Base-by-base conservation (phyloP, 92 coral and sea anemone genomes). In the Epizoanthus illoricatus region DNA sequence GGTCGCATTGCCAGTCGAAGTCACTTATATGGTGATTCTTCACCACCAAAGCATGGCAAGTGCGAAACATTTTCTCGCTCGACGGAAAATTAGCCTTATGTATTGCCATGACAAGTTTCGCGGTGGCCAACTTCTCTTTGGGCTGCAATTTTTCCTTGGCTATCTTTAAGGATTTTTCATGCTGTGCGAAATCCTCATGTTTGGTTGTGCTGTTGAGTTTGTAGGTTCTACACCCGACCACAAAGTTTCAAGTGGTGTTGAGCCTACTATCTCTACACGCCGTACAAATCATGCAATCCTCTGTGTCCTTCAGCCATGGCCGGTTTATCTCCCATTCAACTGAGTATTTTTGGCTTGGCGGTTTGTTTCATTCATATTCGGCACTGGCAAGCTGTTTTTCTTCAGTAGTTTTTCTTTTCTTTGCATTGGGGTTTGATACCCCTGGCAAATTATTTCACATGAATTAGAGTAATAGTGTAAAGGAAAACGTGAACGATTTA, bases 221-320 rank as follows among this genome's bases (percentile, higher is more conserved):
- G 57, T 70, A 70, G 0, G 58, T 70, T 5, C 18, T 70, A 55
- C 58, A 41, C 23, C 75, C 75, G 28, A 70, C 56, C 16, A 28
- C 39, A 10, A 70, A 70, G 3, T 33, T 28, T 16, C 43, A 59
- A 43, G 4, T 42, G 20, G 75, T 55, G 28, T 70, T 70, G 9
- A 70, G 36, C 57, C 39, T 70, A 54, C 75, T 70, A 8, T 70
- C 75, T 17, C 39, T 70, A 42, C 75, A 70, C 5, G 56, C 55
- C 2, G 75, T 70, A 8, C 56, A 70, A 42, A 70, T 18, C 75
- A 70, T 70, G n/a, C 75, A 59, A 70, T 41, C 45, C 57, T 70
- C 75, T 9, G 75, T 70, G 12, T 70, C 75, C 39, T 70, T 70
- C 28, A 70, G 10, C 75, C 75, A 70, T 42, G 75, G 75, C 56